These are phyloP conservation scores for Ceratitis capitata DNA, from an alignment of 1,140 invertebrate genomes.

Conservation along the genomic window DNA sequence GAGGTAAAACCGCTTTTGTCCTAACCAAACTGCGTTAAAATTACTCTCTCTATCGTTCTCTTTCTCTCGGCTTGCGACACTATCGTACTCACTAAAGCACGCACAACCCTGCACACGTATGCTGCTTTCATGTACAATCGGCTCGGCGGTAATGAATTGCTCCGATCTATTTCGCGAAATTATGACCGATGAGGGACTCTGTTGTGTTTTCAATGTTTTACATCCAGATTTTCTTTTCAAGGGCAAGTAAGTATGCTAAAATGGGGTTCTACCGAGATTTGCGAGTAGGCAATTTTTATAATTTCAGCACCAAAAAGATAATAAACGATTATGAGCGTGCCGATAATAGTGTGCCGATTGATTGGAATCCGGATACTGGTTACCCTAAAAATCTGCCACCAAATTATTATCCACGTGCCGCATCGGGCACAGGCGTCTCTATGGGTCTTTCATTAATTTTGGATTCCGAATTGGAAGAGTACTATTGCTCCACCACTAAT, in stretches of 20 bases:
- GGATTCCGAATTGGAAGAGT: constrained; percentile 76
- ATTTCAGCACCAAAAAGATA: not conserved
- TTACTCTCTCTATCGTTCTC: not conserved
- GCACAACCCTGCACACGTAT: constrained; percentile 75
- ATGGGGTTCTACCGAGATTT: not conserved
- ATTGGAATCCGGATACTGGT: constrained; percentile 79
- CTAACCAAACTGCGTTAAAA: not conserved
- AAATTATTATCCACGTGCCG: constrained; percentile 71
- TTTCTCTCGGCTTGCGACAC: too few species aligned
- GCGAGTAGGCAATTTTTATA: not conserved
- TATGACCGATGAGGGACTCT: constrained; percentile 82
- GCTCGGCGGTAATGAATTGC: constrained; percentile 70
- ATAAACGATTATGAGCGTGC: not conserved
- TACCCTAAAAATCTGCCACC: constrained; percentile 69
- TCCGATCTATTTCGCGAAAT: constrained; percentile 76
- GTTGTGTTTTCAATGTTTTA: constrained; percentile 82
- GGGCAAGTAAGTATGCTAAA: constrained; percentile 59
- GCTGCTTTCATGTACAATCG: constrained; percentile 74
- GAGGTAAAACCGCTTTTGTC: not conserved
- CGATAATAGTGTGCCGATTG: constrained; percentile 57
- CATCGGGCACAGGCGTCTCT: constrained; percentile 71
- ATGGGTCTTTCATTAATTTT: constrained; percentile 76
- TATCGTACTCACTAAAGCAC: too few species aligned
- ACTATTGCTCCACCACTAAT: constrained; percentile 80
- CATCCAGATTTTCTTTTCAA: constrained; percentile 73